Base-by-base conservation (phyloP, 1,140 invertebrate species). In the Caenorhabditis inopinata region DNA sequence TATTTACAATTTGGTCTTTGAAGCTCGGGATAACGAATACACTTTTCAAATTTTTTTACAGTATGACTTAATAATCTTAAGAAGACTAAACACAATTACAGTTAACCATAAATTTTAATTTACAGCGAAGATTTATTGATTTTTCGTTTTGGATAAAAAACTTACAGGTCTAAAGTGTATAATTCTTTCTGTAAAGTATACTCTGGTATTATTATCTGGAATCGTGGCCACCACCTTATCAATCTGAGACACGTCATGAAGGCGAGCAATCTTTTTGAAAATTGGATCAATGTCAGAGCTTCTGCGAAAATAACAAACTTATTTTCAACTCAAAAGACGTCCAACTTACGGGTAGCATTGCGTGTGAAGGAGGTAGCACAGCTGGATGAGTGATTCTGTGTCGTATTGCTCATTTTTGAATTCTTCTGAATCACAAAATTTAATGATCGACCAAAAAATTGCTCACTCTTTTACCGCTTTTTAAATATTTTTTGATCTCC, bases 211-310 rank as follows among this genome's bases (percentile, higher is more conserved):
- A 2, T n/a, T 21, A 29, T 68, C 58, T 9, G 58, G n/a, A 21
- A 68, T 12, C 35, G 32, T 21, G 12, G 58, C 58, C 1, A 68
- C 32, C 11, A 32, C 58, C n/a, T 68, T 68, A n/a, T 68, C 58
- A 38, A 68, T 32, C 25, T 9, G 14, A 18, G 58, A 11, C 7
- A 38, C n/a, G 32, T 68, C 32, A 38, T 16, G 2, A 21, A 42
- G 32, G 2, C 58, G 58, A 38, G 58, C 58, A 68, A 68, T 68
- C 58, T 68, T 68, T 12, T 68, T 35, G 58, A 38, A 68, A n/a
- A 68, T n/a, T 42, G 58, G 32, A 29, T 68, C 58, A 21, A 68
- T 68, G 21, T 68, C 58, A 68, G n/a, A 29, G 14, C 25, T 38
- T 38, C 58, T 68, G 58, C 23, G 38, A 68, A 21, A 9, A n/a